Evolutionary conservation across 1,140 invertebrate genomes (phyloP).

Genomic region (Diuraphis noxia): DNA sequence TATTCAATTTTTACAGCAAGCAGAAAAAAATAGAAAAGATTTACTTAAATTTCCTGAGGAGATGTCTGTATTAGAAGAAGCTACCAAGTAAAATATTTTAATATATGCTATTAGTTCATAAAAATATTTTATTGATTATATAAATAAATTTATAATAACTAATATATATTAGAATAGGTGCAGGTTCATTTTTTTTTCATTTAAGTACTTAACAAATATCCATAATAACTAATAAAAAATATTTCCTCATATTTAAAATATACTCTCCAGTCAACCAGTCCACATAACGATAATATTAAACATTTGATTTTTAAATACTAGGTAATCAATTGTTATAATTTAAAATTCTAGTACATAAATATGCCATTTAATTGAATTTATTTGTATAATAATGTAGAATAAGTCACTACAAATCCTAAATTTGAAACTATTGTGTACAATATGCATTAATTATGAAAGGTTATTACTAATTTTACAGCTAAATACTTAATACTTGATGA

Average conservation of each 20-base stretch:
- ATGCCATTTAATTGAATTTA: neutral
- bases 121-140: neutral
- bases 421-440: neutral
- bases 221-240: neutral
- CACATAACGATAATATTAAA: neutral
- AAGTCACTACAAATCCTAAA: neutral
- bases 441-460: neutral
- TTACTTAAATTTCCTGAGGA: conserved; percentile 79
- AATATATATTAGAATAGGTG: too few relatives aligned
- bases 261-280: neutral
- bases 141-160: neutral
- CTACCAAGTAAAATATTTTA: conserved; percentile 72
- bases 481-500: too few relatives aligned
- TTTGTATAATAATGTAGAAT: neutral
- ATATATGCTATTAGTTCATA: conserved; percentile 56
- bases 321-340: neutral
- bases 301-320: neutral
- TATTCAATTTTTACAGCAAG: conserved; percentile 68
- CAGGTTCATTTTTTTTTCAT: too few relatives aligned
- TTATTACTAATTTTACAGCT: neutral
- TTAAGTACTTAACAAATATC: too few relatives aligned
- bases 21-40: conserved; percentile 79
- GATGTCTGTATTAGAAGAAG: conserved; percentile 80
- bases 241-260: neutral
- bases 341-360: neutral